Evolutionary conservation across 2,888 invertebrate genomes (phyloP).

Genomic region (Catocala nupta): DNA sequence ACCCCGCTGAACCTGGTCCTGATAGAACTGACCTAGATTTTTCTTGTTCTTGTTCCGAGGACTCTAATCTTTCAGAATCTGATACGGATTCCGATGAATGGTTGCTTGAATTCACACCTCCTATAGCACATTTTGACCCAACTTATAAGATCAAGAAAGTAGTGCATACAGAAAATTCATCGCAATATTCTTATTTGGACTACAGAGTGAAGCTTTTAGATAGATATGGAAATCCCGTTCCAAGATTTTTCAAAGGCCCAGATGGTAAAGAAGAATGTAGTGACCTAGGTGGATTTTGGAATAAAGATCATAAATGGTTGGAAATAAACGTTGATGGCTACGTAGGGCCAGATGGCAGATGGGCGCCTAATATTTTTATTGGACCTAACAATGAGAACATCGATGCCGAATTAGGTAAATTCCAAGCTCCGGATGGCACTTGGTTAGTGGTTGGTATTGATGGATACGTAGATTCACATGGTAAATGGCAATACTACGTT

Average conservation of each 20-base stretch:
- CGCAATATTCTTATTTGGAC: conserved; percentile 77
- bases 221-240: conserved; percentile 74
- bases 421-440: conserved; percentile 65
- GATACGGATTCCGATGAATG: conserved; percentile 82
- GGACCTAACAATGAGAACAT: conserved; percentile 76
- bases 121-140: conserved; percentile 73
- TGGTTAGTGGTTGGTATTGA: conserved; percentile 78
- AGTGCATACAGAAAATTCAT: conserved; percentile 57
- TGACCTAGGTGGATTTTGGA: conserved; percentile 82
- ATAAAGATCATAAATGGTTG: conserved; percentile 73
- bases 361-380: conserved; percentile 74
- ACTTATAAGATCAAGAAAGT: conserved; percentile 69
- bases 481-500: conserved; percentile 72
- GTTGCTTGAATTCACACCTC: conserved; percentile 83
- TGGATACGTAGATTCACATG: conserved; percentile 71
- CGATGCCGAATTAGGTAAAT: conserved; percentile 73
- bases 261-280: conserved; percentile 81
- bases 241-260: conserved; percentile 77
- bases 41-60: conserved; percentile 80
- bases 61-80: conserved; percentile 62
- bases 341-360: conserved; percentile 74
- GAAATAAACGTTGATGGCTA: conserved; percentile 79
- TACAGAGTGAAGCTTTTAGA: conserved; percentile 77
- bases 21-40: conserved; percentile 63
- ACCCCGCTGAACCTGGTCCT: conserved; percentile 65